phyloP scores from a whole-genome alignment of 2,888 invertebrate species.

The Sarcophaga caerulescens region DNA sequence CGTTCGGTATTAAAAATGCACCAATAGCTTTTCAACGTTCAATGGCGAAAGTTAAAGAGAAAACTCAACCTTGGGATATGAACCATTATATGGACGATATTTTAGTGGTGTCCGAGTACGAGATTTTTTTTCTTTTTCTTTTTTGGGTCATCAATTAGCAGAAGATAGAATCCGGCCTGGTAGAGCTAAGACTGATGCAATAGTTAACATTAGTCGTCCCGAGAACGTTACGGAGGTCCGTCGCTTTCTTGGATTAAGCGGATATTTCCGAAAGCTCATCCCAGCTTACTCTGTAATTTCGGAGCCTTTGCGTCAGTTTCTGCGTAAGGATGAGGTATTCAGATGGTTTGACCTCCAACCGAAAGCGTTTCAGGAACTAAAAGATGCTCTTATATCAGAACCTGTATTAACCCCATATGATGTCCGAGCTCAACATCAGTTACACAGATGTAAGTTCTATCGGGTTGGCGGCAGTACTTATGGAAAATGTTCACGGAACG shows the following conservation, averaged over 20 bases:
- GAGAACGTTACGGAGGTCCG: conserved; percentile 48
- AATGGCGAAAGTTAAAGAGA: conserved; percentile 31
- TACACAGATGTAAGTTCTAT: background rate
- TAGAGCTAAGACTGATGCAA: conserved; percentile 53
- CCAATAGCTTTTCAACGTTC: too few species aligned
- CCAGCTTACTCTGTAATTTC: conserved; percentile 48
- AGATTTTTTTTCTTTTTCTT: background rate
- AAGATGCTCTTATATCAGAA: conserved; percentile 16
- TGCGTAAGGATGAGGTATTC: conserved; percentile 36
- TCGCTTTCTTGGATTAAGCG: conserved; percentile 61
- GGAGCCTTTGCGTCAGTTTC: conserved; percentile 32
- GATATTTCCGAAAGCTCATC: conserved; percentile 63
- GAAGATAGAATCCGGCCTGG: conserved; percentile 51
- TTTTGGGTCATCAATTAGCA: conserved; percentile 46
- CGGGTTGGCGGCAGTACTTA: too few species aligned
- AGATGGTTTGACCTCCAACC: conserved; percentile 26
- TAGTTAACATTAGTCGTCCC: conserved; percentile 48
- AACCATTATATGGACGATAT: conserved; percentile 48
- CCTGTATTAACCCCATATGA: background rate
- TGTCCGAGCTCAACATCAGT: background rate
- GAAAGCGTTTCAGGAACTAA: conserved; percentile 39
- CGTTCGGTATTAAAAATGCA: too few species aligned
- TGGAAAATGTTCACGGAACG: too few species aligned
- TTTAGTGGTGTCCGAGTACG: background rate
- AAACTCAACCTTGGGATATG: conserved; percentile 30